phyloP scores from a whole-genome alignment of 2,797 vertebrate species.

The Argentina silus region DNA sequence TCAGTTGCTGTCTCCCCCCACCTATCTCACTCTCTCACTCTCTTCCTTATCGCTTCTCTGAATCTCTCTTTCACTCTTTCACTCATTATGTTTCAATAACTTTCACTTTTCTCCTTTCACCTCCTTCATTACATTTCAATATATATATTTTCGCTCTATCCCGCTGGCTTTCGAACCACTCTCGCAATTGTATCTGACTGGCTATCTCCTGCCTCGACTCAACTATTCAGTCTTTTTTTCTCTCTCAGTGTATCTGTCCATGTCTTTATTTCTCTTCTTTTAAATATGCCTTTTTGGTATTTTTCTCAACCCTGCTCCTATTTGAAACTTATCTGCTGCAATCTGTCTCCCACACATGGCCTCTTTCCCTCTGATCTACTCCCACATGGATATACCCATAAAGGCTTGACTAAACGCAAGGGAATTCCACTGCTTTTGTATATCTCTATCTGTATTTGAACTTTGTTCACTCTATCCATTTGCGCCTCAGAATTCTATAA shows the following conservation, averaged over 20 bases:
- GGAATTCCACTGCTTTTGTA: background rate
- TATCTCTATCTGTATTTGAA: background rate
- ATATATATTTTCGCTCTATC: background rate
- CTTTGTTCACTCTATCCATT: background rate
- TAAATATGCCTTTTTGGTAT: background rate
- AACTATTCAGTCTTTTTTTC: background rate
- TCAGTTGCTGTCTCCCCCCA: slow-evolving; percentile 4
- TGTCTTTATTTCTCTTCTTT: background rate
- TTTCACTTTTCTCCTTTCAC: background rate
- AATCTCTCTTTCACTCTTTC: slow-evolving; percentile 4
- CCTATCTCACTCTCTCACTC: background rate
- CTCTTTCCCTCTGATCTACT: slow-evolving; percentile 18
- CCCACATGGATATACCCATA: background rate
- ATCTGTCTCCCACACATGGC: background rate
- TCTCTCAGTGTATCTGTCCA: background rate
- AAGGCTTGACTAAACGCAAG: background rate
- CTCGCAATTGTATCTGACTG: background rate
- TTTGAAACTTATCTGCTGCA: background rate
- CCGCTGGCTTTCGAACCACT: background rate
- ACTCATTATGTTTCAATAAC: background rate
- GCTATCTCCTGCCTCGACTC: background rate
- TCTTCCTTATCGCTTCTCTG: background rate
- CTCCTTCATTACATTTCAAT: slow-evolving; percentile 4
- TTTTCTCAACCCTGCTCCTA: background rate
- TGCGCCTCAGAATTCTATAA: background rate